Evolutionary conservation across 2,797 vertebrate genomes (phyloP).

Genomic region (Tenualosa thibaudeaui): DNA sequence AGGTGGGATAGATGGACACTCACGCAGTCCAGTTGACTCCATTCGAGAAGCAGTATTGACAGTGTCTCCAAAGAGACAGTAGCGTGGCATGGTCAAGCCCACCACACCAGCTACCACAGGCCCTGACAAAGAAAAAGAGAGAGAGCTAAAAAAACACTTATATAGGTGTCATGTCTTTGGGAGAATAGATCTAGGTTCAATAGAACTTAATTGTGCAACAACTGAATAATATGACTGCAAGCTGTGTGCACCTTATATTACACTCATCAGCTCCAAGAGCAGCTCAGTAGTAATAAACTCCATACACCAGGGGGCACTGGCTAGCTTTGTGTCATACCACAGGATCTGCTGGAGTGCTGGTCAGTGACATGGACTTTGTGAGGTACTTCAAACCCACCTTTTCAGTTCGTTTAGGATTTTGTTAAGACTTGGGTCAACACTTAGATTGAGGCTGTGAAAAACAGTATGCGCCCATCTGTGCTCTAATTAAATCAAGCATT

Average conservation of each 20-base stretch:
- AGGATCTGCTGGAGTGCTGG: not conserved
- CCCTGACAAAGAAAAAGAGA: slow-evolving; percentile 63
- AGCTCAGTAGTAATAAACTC: not conserved
- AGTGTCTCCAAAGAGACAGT: slow-evolving; percentile 89
- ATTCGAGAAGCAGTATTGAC: slow-evolving; percentile 85
- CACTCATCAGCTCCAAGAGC: too few species aligned
- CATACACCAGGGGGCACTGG: not conserved
- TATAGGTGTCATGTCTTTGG: too few species aligned
- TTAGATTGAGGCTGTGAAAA: not conserved
- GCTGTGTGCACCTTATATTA: too few species aligned
- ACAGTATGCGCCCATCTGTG: too few species aligned
- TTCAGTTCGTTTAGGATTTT: not conserved
- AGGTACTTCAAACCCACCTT: not conserved
- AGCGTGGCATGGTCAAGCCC: slow-evolving; percentile 87
- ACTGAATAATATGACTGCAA: too few species aligned
- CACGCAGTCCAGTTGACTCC: slow-evolving; percentile 82
- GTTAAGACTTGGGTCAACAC: not conserved
- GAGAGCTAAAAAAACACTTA: not conserved
- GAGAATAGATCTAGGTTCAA: too few species aligned
- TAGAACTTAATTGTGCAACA: too few species aligned
- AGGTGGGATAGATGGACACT: not conserved
- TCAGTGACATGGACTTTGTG: not conserved
- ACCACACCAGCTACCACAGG: slow-evolving; percentile 86
- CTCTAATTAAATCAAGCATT: too few species aligned
- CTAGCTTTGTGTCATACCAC: not conserved